Base-by-base conservation (phyloP, 2,888 invertebrate species). In the Cyclophora punctaria region DNA sequence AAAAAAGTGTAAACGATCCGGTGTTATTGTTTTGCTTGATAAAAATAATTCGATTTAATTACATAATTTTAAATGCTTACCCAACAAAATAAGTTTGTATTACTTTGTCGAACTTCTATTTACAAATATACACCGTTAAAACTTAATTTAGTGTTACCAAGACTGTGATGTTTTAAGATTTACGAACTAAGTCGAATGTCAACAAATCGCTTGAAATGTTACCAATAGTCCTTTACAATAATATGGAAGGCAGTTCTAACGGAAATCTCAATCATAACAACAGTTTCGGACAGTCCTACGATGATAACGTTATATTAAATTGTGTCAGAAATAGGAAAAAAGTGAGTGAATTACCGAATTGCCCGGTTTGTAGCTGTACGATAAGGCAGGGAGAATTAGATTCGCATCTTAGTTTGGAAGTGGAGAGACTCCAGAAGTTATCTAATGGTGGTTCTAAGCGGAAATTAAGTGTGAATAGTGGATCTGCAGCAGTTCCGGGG, bases 361-460 rank as follows among this genome's bases (percentile, higher is more conserved):
- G 98, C 77, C 97, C 98, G 0, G 94, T 96, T 1, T 98, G 98
- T 77, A 94, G 96, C 57, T 92, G 95, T 55, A 96, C 96, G 3
- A 90, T 98, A 44, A 89, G 96, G 46, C 91, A 93, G 2, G 92
- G 93, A 2, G 97, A 97, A 77, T 86, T 97, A n/a, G 95, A 96
- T 62, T 89, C 92, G 35, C 98, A 97, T 81, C 92, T 95, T 59
- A 83, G 91, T 46, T 89, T 94, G 55, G 97, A 97, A 84, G 89
- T 97, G 58, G 86, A 86, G 5, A 72, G 80, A 48, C 58, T 87
- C 37, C 79, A 81, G 41, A 87, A 87, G 52, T 51, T 87, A 5
- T 80, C 86, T 0, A 61, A 60, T 53, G 71, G 69, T 49, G 71
- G 75, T 46, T 69, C 75, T 4, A 88, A 86, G 54, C 71, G 86